A percentile compares a stretch with the other conserved stretches of the same genome.
Conservation (phyloP, 2,113 vertebrate species). For the Trochalopteron elliotii region DNA sequence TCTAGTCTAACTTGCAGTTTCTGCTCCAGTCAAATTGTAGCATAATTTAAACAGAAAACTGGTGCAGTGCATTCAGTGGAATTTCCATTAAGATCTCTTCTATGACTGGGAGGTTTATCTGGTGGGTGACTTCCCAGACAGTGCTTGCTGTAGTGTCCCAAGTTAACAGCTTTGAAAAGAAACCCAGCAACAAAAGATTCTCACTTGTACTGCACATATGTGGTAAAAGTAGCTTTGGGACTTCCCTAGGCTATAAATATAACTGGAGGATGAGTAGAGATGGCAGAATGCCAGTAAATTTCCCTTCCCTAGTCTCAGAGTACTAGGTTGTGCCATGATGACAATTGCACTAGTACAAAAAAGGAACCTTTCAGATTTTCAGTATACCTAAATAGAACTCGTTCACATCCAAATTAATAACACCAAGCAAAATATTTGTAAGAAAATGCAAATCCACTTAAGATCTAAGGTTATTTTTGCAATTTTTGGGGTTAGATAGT, state of each 20-base stretch:
- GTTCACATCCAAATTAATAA: not conserved
- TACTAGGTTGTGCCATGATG: not conserved
- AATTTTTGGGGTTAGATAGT: not conserved
- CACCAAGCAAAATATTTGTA: not conserved
- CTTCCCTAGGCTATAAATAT: conserved; percentile 56
- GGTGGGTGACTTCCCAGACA: not conserved
- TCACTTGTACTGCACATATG: conserved; percentile 5
- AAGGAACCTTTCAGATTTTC: not conserved
- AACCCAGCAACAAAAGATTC: not conserved
- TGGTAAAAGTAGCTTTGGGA: conserved; percentile 46
- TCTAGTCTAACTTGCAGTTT: not conserved
- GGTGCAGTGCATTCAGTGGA: not conserved
- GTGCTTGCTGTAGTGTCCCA: not conserved
- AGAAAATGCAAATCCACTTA: not conserved
- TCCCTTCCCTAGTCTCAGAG: not conserved
- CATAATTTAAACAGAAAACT: not conserved
- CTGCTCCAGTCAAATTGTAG: not conserved
- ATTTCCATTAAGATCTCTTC: conserved; percentile 1
- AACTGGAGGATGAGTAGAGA: conserved; percentile 3
- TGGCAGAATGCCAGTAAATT: conserved; percentile 16
- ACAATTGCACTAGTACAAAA: conserved; percentile 10
- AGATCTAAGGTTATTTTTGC: not conserved
- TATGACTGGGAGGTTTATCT: not conserved
- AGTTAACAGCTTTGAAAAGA: conserved; percentile 35
- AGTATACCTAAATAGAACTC: not conserved